A percentile compares a stretch with the other conserved stretches of the same genome.
phyloP scores from a whole-genome alignment of 2,113 vertebrate species.

The Zapus hudsonius region DNA sequence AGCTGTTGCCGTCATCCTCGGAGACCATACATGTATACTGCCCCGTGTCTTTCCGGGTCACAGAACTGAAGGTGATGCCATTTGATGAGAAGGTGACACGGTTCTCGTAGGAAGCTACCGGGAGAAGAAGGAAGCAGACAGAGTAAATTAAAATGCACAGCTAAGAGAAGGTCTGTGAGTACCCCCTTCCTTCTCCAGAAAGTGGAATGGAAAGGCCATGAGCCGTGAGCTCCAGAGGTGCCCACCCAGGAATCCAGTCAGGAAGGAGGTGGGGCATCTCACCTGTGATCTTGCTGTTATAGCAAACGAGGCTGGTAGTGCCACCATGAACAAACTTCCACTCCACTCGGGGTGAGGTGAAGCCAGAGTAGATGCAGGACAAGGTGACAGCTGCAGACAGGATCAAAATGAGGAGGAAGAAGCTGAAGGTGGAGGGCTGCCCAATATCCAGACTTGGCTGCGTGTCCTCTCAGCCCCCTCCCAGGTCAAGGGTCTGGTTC shows the following conservation, averaged over 20 bases:
- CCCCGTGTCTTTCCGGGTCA: slow-evolving; percentile 81
- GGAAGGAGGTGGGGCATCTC: neutral
- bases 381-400: slow-evolving; percentile 66
- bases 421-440: neutral
- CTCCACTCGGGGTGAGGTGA: slow-evolving; percentile 76
- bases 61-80: slow-evolving; percentile 64
- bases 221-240: neutral
- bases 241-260: neutral
- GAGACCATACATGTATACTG: slow-evolving; percentile 83
- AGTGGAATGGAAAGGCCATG: rapidly evolving
- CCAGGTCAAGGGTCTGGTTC: neutral
- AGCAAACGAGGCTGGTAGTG: slow-evolving; percentile 74
- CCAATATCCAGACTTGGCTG: neutral
- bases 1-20: neutral
- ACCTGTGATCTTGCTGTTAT: slow-evolving; percentile 78
- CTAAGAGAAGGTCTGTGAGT: neutral
- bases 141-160: neutral
- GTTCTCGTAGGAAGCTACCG: slow-evolving; percentile 72
- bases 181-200: neutral
- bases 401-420: neutral
- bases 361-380: slow-evolving; percentile 72
- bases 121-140: neutral
- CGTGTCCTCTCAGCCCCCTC: neutral
- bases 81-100: slow-evolving; percentile 61
- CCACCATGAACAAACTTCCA: slow-evolving; percentile 83